Percentiles rank a stretch among this genome's conserved stretches.
phyloP scores from a whole-genome alignment of 2,797 vertebrate species.

The Phalanger gymnotis region DNA sequence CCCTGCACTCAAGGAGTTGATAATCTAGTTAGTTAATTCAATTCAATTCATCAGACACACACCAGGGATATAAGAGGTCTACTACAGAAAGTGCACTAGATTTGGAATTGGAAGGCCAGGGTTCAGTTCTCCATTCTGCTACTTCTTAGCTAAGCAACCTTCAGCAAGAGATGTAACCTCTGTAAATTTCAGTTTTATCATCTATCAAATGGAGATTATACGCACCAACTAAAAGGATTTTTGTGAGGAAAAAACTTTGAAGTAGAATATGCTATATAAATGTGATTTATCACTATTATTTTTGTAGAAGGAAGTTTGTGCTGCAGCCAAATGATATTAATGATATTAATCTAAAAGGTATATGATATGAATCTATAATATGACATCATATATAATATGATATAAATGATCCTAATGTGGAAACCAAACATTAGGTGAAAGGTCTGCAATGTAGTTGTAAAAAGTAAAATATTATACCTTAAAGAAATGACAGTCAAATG shows the following conservation, averaged over 20 bases:
- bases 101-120: background rate
- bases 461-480: background rate
- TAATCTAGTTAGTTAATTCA: background rate
- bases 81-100: background rate
- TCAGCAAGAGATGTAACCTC: background rate
- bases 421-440: background rate
- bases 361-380: background rate
- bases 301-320: background rate
- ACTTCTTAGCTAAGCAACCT: background rate
- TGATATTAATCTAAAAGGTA: background rate
- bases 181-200: background rate
- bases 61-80: background rate
- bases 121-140: background rate
- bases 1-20: background rate
- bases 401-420: background rate
- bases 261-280: background rate
- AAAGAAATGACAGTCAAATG: background rate
- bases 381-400: background rate
- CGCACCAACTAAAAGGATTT: background rate
- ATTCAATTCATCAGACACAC: background rate
- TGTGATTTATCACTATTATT: background rate
- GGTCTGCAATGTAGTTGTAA: background rate
- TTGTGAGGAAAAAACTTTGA: background rate
- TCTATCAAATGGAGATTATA: background rate
- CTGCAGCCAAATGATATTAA: background rate